These are phyloP conservation scores for Unio pictorum DNA, from an alignment of 2,888 invertebrate species.

Conservation along the genomic window DNA sequence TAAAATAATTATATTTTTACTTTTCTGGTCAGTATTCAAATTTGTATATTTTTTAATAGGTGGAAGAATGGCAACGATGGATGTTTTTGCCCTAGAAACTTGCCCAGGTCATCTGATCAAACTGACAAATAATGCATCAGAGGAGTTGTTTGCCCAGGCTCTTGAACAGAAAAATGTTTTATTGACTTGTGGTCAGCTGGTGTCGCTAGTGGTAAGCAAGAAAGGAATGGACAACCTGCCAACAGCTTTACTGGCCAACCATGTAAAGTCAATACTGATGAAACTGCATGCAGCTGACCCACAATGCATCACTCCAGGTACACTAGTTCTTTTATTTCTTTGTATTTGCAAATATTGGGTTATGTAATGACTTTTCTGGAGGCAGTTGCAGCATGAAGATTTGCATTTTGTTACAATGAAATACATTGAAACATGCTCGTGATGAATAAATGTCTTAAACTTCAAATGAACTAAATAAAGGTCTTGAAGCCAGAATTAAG, in stretches of 20 bases:
- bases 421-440: no score
- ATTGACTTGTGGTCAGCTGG: conserved; percentile 56
- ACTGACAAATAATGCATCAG: conserved; percentile 45
- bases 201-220: conserved; percentile 56
- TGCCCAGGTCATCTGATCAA: conserved; percentile 54
- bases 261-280: conserved; percentile 52
- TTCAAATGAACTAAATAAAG: no score
- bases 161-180: conserved; percentile 32
- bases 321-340: no score
- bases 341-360: no score
- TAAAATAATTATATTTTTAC: neutral
- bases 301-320: conserved; percentile 28
- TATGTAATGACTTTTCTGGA: neutral
- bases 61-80: conserved; percentile 45
- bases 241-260: conserved; percentile 57
- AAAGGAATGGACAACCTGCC: conserved; percentile 55
- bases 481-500: no score
- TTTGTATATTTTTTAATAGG: conserved; percentile 24
- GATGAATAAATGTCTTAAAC: no score
- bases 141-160: conserved; percentile 45
- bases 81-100: conserved; percentile 58
- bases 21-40: neutral
- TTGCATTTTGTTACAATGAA: no score
- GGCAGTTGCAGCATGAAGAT: neutral
- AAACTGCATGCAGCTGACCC: conserved; percentile 35